Evolutionary conservation across 2,113 vertebrate genomes (phyloP).

Genomic region (Eonycteris spelaea): DNA sequence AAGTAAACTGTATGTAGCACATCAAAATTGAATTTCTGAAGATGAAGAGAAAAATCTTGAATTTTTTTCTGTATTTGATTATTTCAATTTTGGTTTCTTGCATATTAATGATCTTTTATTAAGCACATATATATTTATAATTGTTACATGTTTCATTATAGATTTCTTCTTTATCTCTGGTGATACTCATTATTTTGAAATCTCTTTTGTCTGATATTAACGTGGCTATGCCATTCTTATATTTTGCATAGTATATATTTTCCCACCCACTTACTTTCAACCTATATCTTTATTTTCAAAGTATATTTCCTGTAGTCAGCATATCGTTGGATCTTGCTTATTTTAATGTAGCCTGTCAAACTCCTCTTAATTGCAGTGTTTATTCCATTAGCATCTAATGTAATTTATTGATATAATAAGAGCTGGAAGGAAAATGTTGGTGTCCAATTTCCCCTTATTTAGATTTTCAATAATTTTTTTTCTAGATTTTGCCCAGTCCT

Average conservation of each 20-base stretch:
- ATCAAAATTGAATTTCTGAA: neutral
- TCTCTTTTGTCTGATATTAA: neutral
- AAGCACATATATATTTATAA: neutral
- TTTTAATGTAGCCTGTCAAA: neutral
- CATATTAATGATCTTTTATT: neutral
- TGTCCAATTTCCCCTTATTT: neutral
- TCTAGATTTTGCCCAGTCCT: neutral
- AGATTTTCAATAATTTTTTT: neutral
- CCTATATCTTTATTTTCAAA: neutral
- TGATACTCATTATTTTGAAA: neutral
- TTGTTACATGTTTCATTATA: neutral
- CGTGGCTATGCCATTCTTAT: neutral
- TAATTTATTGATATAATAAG: neutral
- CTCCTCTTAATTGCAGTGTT: neutral
- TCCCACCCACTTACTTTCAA: neutral
- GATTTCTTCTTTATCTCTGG: neutral
- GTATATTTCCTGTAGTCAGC: too few species aligned
- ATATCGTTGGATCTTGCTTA: neutral
- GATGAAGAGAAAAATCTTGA: neutral
- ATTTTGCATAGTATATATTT: neutral
- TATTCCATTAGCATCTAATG: neutral
- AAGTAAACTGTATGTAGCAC: neutral
- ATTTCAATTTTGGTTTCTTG: neutral
- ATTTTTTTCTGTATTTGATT: neutral
- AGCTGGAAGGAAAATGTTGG: neutral